Evolutionary conservation across 2,797 vertebrate species (phyloP).

Genomic region (Rhinoraja longicauda): DNA sequence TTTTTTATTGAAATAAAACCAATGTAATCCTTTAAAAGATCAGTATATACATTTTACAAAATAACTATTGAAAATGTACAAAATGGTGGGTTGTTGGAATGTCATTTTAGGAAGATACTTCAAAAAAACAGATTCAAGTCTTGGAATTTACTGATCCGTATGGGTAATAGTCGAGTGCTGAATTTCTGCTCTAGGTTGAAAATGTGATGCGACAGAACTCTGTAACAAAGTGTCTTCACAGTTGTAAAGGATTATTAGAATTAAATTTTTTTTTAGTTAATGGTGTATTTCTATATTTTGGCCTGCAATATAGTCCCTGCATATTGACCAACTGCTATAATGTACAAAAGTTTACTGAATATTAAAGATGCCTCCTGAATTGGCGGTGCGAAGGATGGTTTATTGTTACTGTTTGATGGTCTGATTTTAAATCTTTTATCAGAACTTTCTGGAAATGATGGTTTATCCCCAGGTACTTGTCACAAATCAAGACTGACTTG

Average conservation of each 20-base stretch:
- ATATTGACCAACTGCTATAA: slow-evolving; percentile 17
- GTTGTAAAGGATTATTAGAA: slow-evolving; percentile 33
- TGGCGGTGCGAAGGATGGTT: neutral
- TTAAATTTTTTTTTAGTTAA: slow-evolving; percentile 36
- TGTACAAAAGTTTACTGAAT: slow-evolving; percentile 24
- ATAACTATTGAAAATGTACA: slow-evolving; percentile 28
- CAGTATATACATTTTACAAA: slow-evolving; percentile 34
- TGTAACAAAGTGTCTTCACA: slow-evolving; percentile 28
- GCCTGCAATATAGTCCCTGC: neutral
- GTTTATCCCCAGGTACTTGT: neutral
- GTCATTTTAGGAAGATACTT: slow-evolving; percentile 18
- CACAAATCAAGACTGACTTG: no score
- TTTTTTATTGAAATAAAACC: slow-evolving; percentile 14
- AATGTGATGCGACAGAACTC: slow-evolving; percentile 22
- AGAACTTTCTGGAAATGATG: neutral
- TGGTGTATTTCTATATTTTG: slow-evolving; percentile 27
- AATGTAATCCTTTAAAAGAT: slow-evolving; percentile 26
- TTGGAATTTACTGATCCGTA: slow-evolving; percentile 18
- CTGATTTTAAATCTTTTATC: neutral
- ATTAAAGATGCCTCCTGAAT: slow-evolving; percentile 25
- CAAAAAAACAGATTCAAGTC: neutral
- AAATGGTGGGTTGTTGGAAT: neutral
- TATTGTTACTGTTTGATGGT: slow-evolving; percentile 20
- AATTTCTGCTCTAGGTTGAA: slow-evolving; percentile 23
- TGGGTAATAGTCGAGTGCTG: slow-evolving; percentile 14